Evolutionary conservation across 2,797 vertebrate species (phyloP).

Genomic region (Sebastes nivosus): DNA sequence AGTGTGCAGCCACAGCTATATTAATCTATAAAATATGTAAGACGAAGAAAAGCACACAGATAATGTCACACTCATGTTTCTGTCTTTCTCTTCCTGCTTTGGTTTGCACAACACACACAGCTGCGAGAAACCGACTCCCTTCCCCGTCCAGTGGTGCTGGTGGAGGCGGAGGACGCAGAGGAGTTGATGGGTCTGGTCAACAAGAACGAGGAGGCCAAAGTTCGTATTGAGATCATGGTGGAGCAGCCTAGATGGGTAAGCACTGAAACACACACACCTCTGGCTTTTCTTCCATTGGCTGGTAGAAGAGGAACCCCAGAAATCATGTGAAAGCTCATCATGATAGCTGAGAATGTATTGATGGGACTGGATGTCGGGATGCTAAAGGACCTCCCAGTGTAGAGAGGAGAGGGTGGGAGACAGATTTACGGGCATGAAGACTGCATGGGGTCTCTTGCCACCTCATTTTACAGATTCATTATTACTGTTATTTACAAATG

Average conservation of each 20-base stretch:
- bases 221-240: conserved; percentile 91
- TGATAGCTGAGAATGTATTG: not conserved
- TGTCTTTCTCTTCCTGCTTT: not conserved
- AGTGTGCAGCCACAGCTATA: conserved; percentile 14
- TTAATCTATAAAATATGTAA: not conserved
- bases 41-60: not conserved
- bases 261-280: not conserved
- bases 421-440: not conserved
- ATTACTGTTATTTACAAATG: too few species aligned
- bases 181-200: conserved; percentile 95
- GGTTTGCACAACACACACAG: conserved; percentile 76
- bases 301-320: not conserved
- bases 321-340: not conserved
- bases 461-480: too few species aligned
- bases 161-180: conserved; percentile 88
- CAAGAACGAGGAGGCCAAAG: conserved; percentile 93
- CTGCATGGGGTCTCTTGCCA: too few species aligned
- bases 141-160: conserved; percentile 89
- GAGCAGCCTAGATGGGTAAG: conserved; percentile 88
- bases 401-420: not conserved
- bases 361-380: not conserved
- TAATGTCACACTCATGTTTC: not conserved
- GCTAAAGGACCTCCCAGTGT: not conserved
- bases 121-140: conserved; percentile 87
- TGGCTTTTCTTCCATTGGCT: not conserved